Evolutionary conservation across 2,113 vertebrate genomes (phyloP).

Genomic region (Stomatorhinus ivindoensis): DNA sequence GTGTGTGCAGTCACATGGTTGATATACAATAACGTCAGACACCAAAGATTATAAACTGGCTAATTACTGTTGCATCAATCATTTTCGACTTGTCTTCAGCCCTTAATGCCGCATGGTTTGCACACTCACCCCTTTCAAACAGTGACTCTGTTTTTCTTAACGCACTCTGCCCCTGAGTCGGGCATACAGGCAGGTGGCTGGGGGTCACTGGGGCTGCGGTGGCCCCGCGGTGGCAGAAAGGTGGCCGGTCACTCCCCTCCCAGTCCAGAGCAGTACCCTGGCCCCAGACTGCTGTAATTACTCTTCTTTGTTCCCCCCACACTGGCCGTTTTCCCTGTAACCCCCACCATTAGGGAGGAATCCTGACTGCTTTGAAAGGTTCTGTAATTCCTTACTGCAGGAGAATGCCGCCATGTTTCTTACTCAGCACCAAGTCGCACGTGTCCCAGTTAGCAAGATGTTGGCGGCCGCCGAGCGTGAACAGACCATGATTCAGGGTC

Average conservation of each 20-base stretch:
- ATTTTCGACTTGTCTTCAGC: not conserved
- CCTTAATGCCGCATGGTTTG: not conserved
- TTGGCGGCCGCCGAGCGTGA: not conserved
- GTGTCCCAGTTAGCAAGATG: slow-evolving; percentile 27
- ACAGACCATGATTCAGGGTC: slow-evolving; percentile 35
- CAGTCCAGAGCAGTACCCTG: not conserved
- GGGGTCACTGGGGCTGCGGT: not conserved
- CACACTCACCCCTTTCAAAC: not conserved
- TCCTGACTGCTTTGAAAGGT: not conserved
- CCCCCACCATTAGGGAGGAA: not conserved
- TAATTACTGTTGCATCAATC: not conserved
- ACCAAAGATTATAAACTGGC: not conserved
- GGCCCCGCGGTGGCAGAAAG: not conserved
- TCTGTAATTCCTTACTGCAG: not conserved
- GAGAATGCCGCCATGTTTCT: slow-evolving; percentile 10
- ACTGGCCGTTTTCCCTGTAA: not conserved
- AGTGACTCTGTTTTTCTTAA: not conserved
- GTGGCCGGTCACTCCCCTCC: not conserved
- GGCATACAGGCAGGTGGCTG: not conserved
- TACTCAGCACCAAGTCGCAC: slow-evolving; percentile 14
- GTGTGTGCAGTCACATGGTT: not conserved
- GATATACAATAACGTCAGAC: not conserved
- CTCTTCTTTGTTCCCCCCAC: not conserved
- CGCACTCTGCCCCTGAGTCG: not conserved
- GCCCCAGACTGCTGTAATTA: not conserved